A percentile compares a stretch with the other conserved stretches of the same genome.
Conservation (phyloP, 2,113 vertebrate species). For the Ploceus nigricollis region DNA sequence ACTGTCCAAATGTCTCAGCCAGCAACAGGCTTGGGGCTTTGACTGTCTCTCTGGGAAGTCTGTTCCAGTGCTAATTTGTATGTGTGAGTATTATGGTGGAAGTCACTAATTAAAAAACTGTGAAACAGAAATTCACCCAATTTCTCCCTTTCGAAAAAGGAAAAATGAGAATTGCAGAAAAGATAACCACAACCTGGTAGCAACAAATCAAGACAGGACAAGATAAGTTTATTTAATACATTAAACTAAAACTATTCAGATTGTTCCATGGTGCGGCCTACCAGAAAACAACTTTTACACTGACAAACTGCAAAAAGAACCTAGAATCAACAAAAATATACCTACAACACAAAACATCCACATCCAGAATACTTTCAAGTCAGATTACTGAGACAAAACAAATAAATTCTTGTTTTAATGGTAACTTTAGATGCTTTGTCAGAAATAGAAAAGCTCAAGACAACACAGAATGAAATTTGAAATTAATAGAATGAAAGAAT, state of each 20-base stretch:
- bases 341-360: neutral
- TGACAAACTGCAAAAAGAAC: neutral
- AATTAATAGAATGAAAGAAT: neutral
- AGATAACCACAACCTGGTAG: neutral
- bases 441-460: neutral
- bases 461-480: neutral
- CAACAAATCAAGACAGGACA: neutral
- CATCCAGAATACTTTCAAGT: neutral
- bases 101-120: neutral
- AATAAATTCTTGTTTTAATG: neutral
- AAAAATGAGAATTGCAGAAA: neutral
- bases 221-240: neutral
- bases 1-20: neutral
- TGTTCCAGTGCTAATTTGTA: neutral
- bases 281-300: neutral
- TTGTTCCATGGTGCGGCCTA: neutral
- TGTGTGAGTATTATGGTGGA: neutral
- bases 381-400: neutral
- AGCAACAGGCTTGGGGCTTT: neutral
- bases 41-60: neutral
- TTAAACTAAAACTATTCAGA: neutral
- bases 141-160: neutral
- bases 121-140: neutral
- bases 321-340: neutral
- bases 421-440: neutral